phyloP scores from a whole-genome alignment of 2,888 invertebrate genomes.

The Steinernema carpocapsae region DNA sequence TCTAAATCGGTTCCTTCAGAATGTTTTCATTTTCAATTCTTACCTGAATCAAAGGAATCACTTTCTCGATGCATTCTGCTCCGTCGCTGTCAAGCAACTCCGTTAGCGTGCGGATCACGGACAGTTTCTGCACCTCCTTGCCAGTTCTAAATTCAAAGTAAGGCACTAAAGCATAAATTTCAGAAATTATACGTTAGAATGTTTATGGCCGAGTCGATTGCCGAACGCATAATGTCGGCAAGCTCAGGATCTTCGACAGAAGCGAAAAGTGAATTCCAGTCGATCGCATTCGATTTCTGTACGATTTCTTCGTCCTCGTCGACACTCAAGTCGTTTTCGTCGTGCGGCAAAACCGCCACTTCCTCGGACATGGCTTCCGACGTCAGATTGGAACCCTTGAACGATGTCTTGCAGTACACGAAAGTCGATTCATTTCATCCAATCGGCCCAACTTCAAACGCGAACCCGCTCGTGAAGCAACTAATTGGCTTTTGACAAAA shows the following conservation, averaged over 20 bases:
- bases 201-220: slow-evolving; percentile 47
- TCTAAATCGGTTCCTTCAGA: slow-evolving; percentile 30
- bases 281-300: slow-evolving; percentile 36
- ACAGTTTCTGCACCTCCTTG: slow-evolving; percentile 58
- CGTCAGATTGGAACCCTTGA: neutral
- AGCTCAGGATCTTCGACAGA: slow-evolving; percentile 55
- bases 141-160: slow-evolving; percentile 49
- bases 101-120: slow-evolving; percentile 56
- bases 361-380: slow-evolving; percentile 11
- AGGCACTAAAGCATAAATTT: neutral
- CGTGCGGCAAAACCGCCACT: neutral
- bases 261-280: slow-evolving; percentile 52
- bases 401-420: no score
- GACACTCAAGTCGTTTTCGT: neutral
- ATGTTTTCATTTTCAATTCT: slow-evolving; percentile 18
- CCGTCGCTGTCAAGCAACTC: slow-evolving; percentile 56
- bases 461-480: no score
- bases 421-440: no score
- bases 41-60: slow-evolving; percentile 58
- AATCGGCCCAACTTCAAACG: no score
- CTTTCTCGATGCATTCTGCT: slow-evolving; percentile 52
- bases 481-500: no score
- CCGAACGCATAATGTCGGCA: slow-evolving; percentile 47
- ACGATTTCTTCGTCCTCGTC: slow-evolving; percentile 9
- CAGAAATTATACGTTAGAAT: slow-evolving; percentile 36